Evolutionary conservation across 2,113 vertebrate genomes (phyloP).

Genomic region (Ranitomeya imitator): DNA sequence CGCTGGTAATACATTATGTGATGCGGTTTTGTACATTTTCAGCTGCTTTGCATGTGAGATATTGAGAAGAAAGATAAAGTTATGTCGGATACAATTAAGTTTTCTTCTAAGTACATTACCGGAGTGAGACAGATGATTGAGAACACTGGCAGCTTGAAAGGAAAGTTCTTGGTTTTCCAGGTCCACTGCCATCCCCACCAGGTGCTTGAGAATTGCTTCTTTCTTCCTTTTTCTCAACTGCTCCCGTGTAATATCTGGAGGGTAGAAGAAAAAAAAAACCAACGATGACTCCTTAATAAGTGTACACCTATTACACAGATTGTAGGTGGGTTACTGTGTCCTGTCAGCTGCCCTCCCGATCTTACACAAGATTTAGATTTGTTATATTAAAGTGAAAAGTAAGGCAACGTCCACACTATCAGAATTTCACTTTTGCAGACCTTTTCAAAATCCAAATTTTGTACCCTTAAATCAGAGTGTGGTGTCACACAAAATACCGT

Average conservation of each 20-base stretch:
- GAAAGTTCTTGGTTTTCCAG: constrained; percentile 63
- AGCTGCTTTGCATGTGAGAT: background rate
- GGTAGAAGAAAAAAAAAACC: background rate
- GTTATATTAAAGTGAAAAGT: background rate
- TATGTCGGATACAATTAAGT: background rate
- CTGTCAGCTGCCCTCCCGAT: background rate
- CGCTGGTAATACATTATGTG: background rate
- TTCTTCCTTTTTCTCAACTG: constrained; percentile 63
- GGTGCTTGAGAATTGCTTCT: constrained; percentile 59
- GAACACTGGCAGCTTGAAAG: constrained; percentile 68
- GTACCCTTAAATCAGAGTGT: no score
- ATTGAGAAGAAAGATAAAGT: background rate
- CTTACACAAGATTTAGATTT: background rate
- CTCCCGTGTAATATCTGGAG: constrained; percentile 50
- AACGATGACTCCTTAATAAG: background rate
- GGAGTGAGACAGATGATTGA: constrained; percentile 55
- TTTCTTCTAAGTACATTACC: constrained; percentile 62
- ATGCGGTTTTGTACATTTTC: background rate
- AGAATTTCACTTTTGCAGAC: background rate
- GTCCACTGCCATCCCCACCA: constrained; percentile 66
- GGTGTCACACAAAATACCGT: no score
- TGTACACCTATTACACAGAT: background rate
- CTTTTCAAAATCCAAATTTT: background rate
- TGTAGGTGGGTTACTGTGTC: background rate
- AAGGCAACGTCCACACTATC: background rate